A percentile compares a stretch with the other conserved stretches of the same genome.
Conservation (phyloP, 2,888 invertebrate genomes). For the Drosophila borealis region DNA sequence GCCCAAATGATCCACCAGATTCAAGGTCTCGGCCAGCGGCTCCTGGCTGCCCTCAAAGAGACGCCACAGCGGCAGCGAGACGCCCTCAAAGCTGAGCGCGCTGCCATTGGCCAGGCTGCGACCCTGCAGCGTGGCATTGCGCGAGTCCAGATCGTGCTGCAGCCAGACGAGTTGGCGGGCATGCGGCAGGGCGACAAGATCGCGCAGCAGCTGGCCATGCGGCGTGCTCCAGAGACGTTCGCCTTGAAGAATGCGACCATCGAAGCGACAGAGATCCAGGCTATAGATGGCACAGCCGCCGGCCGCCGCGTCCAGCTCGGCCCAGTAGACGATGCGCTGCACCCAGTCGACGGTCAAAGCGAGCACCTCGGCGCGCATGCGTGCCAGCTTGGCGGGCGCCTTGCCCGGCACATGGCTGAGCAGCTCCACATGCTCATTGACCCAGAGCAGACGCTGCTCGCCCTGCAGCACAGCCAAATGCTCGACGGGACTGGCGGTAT, state of each 20-base stretch:
- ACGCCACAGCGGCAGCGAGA: conserved; percentile 27
- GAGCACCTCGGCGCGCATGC: conserved; percentile 87
- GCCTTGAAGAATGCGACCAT: conserved; percentile 86
- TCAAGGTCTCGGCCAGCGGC: conserved; percentile 68
- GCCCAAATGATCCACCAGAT: conserved; percentile 71
- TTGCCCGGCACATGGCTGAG: conserved; percentile 75
- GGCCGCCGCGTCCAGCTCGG: conserved; percentile 86
- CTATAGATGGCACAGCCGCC: conserved; percentile 87
- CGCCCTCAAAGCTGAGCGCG: conserved; percentile 4
- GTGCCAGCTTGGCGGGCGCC: conserved; percentile 86
- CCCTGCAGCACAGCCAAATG: conserved; percentile 88
- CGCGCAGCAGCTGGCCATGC: conserved; percentile 88
- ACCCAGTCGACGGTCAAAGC: conserved; percentile 95
- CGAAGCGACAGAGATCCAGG: conserved; percentile 88
- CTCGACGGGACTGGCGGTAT: conserved; percentile 88
- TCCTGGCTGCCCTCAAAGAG: conserved; percentile 75
- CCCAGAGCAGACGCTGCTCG: conserved; percentile 92
- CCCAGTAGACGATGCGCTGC: conserved; percentile 92
- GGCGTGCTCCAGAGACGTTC: conserved; percentile 86
- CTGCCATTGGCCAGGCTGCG: conserved; percentile 64
- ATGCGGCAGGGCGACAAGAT: conserved; percentile 91
- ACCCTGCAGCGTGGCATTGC: conserved; percentile 69
- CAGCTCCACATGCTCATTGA: conserved; percentile 87
- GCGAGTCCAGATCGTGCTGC: conserved; percentile 85
- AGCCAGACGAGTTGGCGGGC: conserved; percentile 92